Percentiles rank a stretch among this genome's conserved stretches.
Conservation (phyloP, 1,140 invertebrate species). For the Dendrolimus punctatus region DNA sequence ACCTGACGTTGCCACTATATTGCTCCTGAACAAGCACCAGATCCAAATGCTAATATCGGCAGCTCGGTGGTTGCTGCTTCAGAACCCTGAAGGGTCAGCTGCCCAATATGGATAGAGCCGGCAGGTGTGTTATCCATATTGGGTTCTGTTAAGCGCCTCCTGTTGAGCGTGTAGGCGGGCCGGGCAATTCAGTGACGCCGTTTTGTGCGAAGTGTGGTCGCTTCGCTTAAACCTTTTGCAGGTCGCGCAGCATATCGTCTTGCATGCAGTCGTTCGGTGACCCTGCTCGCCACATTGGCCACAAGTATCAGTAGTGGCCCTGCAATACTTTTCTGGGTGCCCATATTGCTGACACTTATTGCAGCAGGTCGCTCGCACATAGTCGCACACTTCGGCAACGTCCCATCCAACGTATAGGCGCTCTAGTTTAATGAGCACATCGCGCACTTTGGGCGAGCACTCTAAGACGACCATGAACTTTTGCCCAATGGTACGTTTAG, state of each 20-base stretch:
- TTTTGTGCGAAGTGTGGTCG: slow-evolving; percentile 8
- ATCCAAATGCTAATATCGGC: slow-evolving; percentile 9
- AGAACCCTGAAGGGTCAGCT: slow-evolving; percentile 13
- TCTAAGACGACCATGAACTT: slow-evolving; percentile 4
- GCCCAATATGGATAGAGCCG: slow-evolving; percentile 6
- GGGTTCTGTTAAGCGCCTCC: background rate
- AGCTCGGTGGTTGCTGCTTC: slow-evolving; percentile 17
- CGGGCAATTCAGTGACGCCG: slow-evolving; percentile 13
- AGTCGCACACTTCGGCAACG: slow-evolving; percentile 10
- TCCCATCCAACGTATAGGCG: slow-evolving; percentile 16
- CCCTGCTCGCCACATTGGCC: slow-evolving; percentile 18
- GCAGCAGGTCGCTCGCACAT: slow-evolving; percentile 18
- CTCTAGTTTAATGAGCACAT: slow-evolving; percentile 4
- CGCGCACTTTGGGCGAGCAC: slow-evolving; percentile 1
- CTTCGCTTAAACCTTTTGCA: slow-evolving; percentile 9
- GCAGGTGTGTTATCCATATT: background rate
- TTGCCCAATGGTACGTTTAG: too few relatives aligned
- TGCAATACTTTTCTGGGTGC: slow-evolving; percentile 23
- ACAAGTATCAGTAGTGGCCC: slow-evolving; percentile 7
- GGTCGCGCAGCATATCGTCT: slow-evolving; percentile 14
- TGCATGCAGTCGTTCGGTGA: slow-evolving; percentile 11
- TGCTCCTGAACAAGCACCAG: slow-evolving; percentile 19
- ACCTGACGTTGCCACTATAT: slow-evolving; percentile 7
- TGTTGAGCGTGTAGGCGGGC: slow-evolving; percentile 9
- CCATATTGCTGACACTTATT: slow-evolving; percentile 26